These are phyloP conservation scores for Aythya baeri DNA, from an alignment of 2,113 vertebrate genomes.

Conservation along the genomic window DNA sequence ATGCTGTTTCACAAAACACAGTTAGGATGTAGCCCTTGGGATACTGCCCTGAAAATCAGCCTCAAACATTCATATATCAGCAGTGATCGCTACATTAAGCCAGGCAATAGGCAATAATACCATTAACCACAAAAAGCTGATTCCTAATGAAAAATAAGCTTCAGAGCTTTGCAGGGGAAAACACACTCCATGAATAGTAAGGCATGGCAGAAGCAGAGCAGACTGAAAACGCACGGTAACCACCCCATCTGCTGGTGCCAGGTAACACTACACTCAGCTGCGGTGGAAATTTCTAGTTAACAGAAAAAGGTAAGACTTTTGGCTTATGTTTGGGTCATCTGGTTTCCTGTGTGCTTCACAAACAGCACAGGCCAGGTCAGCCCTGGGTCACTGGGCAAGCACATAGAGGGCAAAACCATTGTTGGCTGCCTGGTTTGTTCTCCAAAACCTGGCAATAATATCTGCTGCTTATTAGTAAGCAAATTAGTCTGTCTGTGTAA, in stretches of 20 bases:
- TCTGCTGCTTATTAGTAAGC: background rate
- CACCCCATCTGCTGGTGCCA: conserved; percentile 39
- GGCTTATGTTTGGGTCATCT: background rate
- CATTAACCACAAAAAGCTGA: background rate
- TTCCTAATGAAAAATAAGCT: background rate
- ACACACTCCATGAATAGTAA: background rate
- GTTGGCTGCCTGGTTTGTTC: background rate
- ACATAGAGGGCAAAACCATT: fast-evolving
- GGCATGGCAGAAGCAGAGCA: background rate
- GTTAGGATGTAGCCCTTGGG: background rate
- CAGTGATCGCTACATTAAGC: background rate
- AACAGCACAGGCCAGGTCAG: background rate
- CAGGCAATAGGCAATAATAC: background rate
- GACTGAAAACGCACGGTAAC: conserved; percentile 15
- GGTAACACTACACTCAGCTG: background rate
- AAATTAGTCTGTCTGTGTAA: background rate
- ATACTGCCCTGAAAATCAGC: background rate
- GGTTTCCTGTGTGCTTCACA: fast-evolving
- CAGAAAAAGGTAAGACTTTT: background rate
- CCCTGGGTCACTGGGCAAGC: background rate
- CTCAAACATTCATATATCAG: background rate
- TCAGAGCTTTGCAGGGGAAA: background rate
- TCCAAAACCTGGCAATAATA: background rate
- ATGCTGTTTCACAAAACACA: background rate
- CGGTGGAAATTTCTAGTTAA: background rate